phyloP scores from a whole-genome alignment of 2,797 vertebrate genomes.

The Sylvia borin region DNA sequence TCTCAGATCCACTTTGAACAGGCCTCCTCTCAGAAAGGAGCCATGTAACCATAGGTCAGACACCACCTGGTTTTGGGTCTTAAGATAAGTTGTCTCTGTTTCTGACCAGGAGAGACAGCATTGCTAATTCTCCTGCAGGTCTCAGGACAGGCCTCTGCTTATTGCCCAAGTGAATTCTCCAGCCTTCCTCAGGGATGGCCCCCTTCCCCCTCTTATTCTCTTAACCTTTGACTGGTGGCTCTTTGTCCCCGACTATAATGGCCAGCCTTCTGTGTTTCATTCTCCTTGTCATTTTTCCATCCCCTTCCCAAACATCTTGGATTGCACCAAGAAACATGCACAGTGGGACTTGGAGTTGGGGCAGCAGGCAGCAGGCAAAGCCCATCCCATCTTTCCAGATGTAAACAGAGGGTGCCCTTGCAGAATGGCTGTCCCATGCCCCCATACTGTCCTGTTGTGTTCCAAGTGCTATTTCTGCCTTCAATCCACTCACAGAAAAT shows the following conservation, averaged over 20 bases:
- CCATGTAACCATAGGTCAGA: neutral
- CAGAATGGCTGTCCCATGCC: neutral
- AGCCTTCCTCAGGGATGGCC: neutral
- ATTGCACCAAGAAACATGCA: neutral
- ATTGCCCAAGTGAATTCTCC: neutral
- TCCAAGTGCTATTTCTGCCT: neutral
- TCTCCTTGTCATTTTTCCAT: neutral
- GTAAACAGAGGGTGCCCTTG: neutral
- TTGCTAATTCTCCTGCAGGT: neutral
- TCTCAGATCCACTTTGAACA: neutral
- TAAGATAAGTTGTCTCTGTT: neutral
- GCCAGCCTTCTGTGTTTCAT: neutral
- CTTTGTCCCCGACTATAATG: neutral
- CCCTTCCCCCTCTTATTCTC: rapidly evolving
- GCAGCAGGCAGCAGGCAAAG: neutral
- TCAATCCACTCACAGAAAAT: rapidly evolving
- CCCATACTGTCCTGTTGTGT: neutral
- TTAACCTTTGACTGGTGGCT: neutral
- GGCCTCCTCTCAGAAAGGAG: neutral
- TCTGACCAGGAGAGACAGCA: neutral
- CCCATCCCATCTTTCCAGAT: neutral
- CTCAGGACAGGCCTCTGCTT: neutral
- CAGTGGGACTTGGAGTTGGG: neutral
- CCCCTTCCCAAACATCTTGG: neutral
- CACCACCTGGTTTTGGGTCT: neutral